A percentile compares a stretch with the other conserved stretches of the same genome.
These are phyloP conservation scores for Drosophila aff. DNA, from an alignment of 1,140 invertebrate species.

Conservation along the genomic window DNA sequence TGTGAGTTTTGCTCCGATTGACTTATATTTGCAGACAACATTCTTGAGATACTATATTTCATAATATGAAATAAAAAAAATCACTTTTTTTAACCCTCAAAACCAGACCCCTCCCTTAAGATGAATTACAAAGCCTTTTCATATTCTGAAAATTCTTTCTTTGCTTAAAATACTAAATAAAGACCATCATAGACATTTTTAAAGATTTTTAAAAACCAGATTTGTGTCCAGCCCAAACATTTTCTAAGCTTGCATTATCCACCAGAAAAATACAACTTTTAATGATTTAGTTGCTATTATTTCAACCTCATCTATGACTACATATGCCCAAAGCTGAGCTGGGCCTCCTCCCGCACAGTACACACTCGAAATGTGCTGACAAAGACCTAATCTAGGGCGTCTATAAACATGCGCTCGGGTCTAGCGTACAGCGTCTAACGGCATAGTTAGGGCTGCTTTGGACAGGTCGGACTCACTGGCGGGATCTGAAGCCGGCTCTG, in stretches of 20 bases:
- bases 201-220: neutral
- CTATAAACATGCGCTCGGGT: conserved; percentile 75
- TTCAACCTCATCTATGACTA: neutral
- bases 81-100: too few relatives aligned
- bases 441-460: conserved; percentile 73
- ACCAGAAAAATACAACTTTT: neutral
- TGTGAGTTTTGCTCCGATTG: too few relatives aligned
- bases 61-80: too few relatives aligned
- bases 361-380: conserved; percentile 79
- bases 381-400: conserved; percentile 83
- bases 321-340: conserved; percentile 15
- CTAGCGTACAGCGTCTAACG: conserved; percentile 51
- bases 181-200: neutral
- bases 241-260: too few relatives aligned
- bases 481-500: conserved; percentile 21
- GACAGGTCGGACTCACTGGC: conserved; percentile 64
- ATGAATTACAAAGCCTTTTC: neutral
- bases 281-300: neutral
- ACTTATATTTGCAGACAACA: too few relatives aligned
- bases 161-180: neutral
- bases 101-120: too few relatives aligned
- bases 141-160: too few relatives aligned
- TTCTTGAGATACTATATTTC: too few relatives aligned
- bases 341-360: conserved; percentile 48
- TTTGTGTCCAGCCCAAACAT: neutral